phyloP scores from a whole-genome alignment of 2,797 vertebrate genomes.

The Sebastes cheni region DNA sequence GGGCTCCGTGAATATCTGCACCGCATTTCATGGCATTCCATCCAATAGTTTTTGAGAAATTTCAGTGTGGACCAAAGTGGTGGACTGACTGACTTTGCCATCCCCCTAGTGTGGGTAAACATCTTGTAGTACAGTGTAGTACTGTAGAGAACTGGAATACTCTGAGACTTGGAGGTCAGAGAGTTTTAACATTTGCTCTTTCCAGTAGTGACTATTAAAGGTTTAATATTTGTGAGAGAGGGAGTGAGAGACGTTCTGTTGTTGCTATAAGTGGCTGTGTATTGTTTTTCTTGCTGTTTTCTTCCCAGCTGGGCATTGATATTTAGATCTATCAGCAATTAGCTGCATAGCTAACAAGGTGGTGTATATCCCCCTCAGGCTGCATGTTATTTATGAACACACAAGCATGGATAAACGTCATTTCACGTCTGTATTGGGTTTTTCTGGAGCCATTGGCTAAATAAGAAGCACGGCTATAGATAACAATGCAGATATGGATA shows the following conservation, averaged over 20 bases:
- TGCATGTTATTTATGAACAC: slow-evolving; percentile 21
- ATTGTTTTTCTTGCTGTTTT: background rate
- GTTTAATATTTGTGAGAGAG: background rate
- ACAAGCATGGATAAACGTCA: slow-evolving; percentile 30
- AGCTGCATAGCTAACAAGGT: background rate
- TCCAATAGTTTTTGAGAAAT: background rate
- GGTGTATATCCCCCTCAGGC: slow-evolving; percentile 2
- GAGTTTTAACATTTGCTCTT: background rate
- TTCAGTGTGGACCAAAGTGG: background rate
- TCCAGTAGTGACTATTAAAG: background rate
- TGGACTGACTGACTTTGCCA: background rate
- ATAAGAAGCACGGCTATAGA: background rate
- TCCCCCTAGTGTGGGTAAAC: background rate
- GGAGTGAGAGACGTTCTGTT: background rate
- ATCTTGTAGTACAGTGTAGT: background rate
- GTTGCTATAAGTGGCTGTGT: background rate
- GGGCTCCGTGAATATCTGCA: background rate
- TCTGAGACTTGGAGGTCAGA: background rate
- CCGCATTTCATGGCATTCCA: background rate
- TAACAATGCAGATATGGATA: slow-evolving; percentile 12
- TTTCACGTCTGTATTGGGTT: slow-evolving; percentile 25
- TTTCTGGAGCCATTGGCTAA: slow-evolving; percentile 2
- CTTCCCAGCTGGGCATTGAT: slow-evolving; percentile 15
- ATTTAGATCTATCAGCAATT: slow-evolving; percentile 26
- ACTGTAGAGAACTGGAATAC: background rate